Evolutionary conservation across 2,888 invertebrate genomes (phyloP).

Genomic region (Ectropis crepuscularia): DNA sequence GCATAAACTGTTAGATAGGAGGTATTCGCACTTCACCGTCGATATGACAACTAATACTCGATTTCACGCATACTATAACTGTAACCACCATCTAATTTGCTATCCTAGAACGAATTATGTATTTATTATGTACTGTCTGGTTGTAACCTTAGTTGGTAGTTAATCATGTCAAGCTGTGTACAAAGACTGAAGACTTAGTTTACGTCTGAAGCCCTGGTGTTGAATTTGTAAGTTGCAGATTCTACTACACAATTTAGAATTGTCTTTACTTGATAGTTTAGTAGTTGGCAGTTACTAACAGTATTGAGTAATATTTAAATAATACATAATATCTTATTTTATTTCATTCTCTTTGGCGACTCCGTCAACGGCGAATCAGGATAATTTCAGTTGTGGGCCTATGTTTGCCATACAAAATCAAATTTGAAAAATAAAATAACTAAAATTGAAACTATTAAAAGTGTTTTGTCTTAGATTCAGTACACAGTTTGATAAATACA

Average conservation of each 20-base stretch:
- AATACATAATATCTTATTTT: too few species aligned
- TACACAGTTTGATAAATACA: too few species aligned
- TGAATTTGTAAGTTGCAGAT: slow-evolving; percentile 11
- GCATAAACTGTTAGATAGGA: too few species aligned
- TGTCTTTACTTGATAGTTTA: background rate
- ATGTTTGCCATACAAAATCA: too few species aligned
- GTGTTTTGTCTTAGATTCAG: too few species aligned
- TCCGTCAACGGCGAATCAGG: too few species aligned
- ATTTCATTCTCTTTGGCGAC: too few species aligned
- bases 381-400: too few species aligned
- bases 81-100: slow-evolving; percentile 1
- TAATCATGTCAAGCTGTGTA: slow-evolving; percentile 12
- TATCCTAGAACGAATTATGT: background rate
- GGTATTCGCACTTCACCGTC: too few species aligned
- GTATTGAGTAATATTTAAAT: too few species aligned
- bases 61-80: background rate
- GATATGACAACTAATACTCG: background rate
- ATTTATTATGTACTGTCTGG: background rate
- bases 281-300: background rate
- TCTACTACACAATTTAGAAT: background rate
- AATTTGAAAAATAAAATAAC: too few species aligned
- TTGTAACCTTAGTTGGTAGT: slow-evolving; percentile 8
- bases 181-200: slow-evolving; percentile 16
- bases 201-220: slow-evolving; percentile 8
- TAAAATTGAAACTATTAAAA: too few species aligned